phyloP scores from a whole-genome alignment of 2,113 vertebrate species.

The Panurus biarmicus region DNA sequence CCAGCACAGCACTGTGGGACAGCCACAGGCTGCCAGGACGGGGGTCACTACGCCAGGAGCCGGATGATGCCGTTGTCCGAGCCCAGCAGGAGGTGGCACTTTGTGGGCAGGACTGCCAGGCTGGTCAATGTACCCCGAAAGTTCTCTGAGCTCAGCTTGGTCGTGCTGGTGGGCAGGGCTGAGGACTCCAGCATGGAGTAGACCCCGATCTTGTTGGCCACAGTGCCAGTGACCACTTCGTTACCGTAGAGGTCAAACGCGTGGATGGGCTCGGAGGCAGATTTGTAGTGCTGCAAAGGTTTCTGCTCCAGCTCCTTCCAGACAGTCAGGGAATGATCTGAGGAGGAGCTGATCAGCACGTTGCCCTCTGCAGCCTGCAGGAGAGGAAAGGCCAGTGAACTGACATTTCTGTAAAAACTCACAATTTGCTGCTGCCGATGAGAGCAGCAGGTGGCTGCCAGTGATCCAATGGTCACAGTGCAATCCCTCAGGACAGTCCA shows the following conservation, averaged over 20 bases:
- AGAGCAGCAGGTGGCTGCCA: not conserved
- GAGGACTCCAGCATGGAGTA: slow-evolving; percentile 90
- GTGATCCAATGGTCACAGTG: not conserved
- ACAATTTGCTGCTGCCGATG: not conserved
- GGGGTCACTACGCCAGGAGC: slow-evolving; percentile 79
- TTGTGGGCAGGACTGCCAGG: slow-evolving; percentile 89
- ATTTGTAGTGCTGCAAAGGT: slow-evolving; percentile 88
- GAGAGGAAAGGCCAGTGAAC: not conserved
- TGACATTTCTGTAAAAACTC: not conserved
- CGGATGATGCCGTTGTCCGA: slow-evolving; percentile 91
- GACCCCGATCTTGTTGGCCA: slow-evolving; percentile 92
- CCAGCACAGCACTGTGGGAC: not conserved
- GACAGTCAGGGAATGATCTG: slow-evolving; percentile 87
- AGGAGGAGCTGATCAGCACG: slow-evolving; percentile 89
- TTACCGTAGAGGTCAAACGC: slow-evolving; percentile 88
- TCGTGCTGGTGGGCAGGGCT: slow-evolving; percentile 78
- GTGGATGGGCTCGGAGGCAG: slow-evolving; percentile 88
- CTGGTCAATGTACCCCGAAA: slow-evolving; percentile 94
- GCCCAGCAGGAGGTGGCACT: slow-evolving; percentile 91
- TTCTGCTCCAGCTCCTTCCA: slow-evolving; percentile 97
- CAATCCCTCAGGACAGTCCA: not conserved
- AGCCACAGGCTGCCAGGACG: not conserved
- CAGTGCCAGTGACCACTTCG: slow-evolving; percentile 88
- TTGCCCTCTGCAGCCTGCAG: slow-evolving; percentile 88
- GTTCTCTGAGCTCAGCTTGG: slow-evolving; percentile 95